Evolutionary conservation across 1,140 invertebrate genomes (phyloP), one percentile per base, ranked within the genome.

Genomic region (Idris sp.): DNA sequence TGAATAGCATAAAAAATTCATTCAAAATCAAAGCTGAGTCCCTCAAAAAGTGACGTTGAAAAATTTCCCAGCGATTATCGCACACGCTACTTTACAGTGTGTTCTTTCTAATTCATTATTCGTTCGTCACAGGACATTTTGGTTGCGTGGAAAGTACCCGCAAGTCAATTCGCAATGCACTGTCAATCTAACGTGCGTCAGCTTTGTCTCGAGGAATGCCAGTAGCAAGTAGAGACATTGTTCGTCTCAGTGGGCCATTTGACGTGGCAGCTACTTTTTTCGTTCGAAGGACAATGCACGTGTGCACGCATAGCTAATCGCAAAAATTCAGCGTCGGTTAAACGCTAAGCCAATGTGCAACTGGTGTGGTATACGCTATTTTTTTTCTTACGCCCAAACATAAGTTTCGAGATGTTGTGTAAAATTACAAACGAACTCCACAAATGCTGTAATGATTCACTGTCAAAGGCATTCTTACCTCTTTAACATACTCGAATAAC

Each of bases 391-490:
- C 26, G 4, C 19, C 35, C 13, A 14, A 44, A 43, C 62, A 33
- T 19, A 53, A 64, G 49, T 51, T 40, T 33, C 19, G 6, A 22
- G 19, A 51, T 11, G 51, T 43, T 76, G 74, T 64, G 68, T 76
- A 76, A 76, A 51, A 51, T 76, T 76, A 72, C 67, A 76, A 76
- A 72, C 40, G 43, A 67, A 62, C 67, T 69, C 65, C 3, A 40
- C 56, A 35, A 65, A 65, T 62, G 41, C 62, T 53, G 16, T 25
- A 53, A 16, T 7, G 43, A 46, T 64, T 43, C 19, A 65, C 11
- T 65, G 74, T 76, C 74, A 76, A 72, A 76, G 74, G 74, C 67
- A 76, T 76, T 76, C 74, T 72, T 54, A 49, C 49, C 74, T 76
- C 54, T 68, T 71, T 71, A 65, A 19, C 59, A 44, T 59, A 10